Base-by-base conservation (phyloP, 2,797 vertebrate genomes). In the Pseudochromis fuscus region DNA sequence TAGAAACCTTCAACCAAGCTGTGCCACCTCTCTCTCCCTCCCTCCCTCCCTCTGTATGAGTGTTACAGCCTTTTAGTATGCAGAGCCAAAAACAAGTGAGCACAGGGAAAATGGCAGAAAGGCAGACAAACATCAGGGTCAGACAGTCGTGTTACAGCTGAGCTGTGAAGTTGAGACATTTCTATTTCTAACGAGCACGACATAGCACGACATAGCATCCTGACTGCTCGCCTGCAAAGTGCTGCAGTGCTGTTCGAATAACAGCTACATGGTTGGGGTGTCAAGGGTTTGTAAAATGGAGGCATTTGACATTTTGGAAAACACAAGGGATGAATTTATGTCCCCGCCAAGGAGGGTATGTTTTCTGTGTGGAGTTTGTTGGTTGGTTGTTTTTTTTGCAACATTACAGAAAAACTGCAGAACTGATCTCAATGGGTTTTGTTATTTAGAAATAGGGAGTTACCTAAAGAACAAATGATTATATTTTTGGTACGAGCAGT, bases 21-120 rank as follows among this genome's bases (percentile, higher is more conserved):
- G 57, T 84, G 72, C 77, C 68, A 80, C 40, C 58, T 72, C 58
- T 56, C 19, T 18, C 19, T 63, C 19, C 66, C 19, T 66, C 25
- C 7, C 33, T 59, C 44, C 31, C 67, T 62, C 42, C 55, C 27
- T 55, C 30, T 45, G 8, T 59, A 23, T 42, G 12, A 30, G 40
- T 51, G 24, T 27, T 44, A 28, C 23, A 57, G 46, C 12, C 4
- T 28, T 48, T 69, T 33, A 52, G 25, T 42, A 25, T 66, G 45
- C 72, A 48, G 67, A 70, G 44, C 24, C 30, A 21, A 57, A 19
- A 28, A 37, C 51, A 27, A 33, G 2, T 28, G 55, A 42, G 19
- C 24, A 38, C 25, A 52, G 52, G 19, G 31, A 27, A 75, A 63
- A 56, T 4, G 11, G 46, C 21, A 7, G 28, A 55, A 59, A 62